phyloP scores from a whole-genome alignment of 2,888 invertebrate genomes.

The Eristalinus aeneus region DNA sequence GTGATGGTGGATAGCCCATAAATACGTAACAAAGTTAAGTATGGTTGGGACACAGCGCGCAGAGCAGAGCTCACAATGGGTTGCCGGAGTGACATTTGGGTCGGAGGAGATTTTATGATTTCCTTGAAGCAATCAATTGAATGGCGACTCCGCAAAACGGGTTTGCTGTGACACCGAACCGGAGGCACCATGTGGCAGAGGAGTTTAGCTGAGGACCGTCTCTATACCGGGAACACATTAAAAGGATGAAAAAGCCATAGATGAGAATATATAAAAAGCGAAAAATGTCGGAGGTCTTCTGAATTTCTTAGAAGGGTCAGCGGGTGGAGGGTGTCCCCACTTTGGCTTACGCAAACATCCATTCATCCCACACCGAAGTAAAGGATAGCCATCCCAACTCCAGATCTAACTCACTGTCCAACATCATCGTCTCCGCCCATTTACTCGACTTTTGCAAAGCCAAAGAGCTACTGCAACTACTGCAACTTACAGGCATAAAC shows the following conservation, averaged over 20 bases:
- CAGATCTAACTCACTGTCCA: not conserved
- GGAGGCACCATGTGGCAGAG: no score
- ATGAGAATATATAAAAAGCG: not conserved
- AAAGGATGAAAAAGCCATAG: not conserved
- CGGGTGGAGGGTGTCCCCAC: not conserved
- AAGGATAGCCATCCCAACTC: not conserved
- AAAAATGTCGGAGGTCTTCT: not conserved
- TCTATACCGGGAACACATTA: not conserved
- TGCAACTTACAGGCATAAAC: conserved; percentile 61
- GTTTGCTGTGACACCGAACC: not conserved
- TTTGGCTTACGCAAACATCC: not conserved
- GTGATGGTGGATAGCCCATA: conserved; percentile 17
- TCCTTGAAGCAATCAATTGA: conserved; percentile 54
- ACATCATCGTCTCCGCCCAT: not conserved
- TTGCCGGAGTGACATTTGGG: conserved; percentile 37
- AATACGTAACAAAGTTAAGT: conserved; percentile 41
- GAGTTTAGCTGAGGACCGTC: no score
- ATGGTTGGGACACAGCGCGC: conserved; percentile 15
- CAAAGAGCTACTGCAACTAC: conserved; percentile 20
- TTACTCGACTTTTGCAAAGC: not conserved
- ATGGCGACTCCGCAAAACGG: not conserved
- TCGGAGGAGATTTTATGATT: conserved; percentile 55
- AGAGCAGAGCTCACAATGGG: conserved; percentile 19
- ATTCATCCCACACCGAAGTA: not conserved
- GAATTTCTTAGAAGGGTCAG: not conserved